Percentiles rank a stretch among this genome's conserved stretches.
These are phyloP conservation scores for Orientallactaga sibirica DNA, from an alignment of 2,797 vertebrate genomes.

Conservation along the genomic window DNA sequence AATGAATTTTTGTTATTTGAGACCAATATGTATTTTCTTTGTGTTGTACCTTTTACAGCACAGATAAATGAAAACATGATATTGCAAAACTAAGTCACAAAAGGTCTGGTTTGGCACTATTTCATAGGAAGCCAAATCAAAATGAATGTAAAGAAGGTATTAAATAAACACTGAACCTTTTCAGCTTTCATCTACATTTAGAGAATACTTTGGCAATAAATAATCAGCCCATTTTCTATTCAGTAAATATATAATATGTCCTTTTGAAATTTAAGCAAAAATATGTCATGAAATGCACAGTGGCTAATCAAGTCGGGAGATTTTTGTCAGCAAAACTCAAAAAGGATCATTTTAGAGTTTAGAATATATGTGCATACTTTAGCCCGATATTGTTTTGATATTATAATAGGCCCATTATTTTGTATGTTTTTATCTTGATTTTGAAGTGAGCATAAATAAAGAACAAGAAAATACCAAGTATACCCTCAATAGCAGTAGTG, in stretches of 20 bases:
- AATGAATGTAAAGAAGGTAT: not conserved
- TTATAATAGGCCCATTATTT: not conserved
- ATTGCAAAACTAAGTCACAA: not conserved
- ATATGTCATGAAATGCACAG: not conserved
- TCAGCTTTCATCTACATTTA: not conserved
- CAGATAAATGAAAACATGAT: slow-evolving; percentile 9
- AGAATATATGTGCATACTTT: not conserved
- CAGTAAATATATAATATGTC: not conserved
- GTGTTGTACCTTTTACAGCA: not conserved
- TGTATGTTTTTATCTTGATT: not conserved
- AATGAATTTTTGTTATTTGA: slow-evolving; percentile 16
- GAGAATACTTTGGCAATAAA: not conserved
- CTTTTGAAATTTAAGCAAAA: slow-evolving; percentile 19
- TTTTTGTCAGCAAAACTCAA: not conserved
- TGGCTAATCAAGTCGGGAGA: not conserved
- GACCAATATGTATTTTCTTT: slow-evolving; percentile 17
- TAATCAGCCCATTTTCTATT: not conserved
- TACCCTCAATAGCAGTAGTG: not conserved
- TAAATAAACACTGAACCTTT: not conserved
- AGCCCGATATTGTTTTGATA: not conserved
- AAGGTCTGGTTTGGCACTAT: not conserved
- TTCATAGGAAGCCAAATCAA: slow-evolving; percentile 9
- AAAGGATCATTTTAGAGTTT: not conserved
- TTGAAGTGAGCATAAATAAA: not conserved
- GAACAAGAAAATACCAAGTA: not conserved